Evolutionary conservation across 2,888 invertebrate genomes (phyloP).

Genomic region (Eilema griseolum): DNA sequence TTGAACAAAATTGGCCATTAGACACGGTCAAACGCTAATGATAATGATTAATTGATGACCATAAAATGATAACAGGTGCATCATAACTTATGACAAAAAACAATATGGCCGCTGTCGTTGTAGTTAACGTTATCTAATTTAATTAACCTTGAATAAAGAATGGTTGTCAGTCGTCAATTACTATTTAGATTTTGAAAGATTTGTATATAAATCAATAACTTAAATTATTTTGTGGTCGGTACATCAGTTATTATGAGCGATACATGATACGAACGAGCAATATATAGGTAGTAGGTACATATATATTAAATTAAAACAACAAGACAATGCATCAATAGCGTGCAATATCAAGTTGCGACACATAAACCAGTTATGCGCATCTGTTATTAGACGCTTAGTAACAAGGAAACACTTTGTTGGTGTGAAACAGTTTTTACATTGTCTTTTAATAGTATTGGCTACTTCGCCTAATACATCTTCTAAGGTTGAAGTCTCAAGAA

Average conservation of each 20-base stretch:
- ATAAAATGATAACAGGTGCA: slow-evolving; percentile 1
- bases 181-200: not conserved
- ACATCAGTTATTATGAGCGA: not conserved
- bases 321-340: not conserved
- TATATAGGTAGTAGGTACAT: not conserved
- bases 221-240: not conserved
- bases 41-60: not conserved
- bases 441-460: not conserved
- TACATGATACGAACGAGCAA: not conserved
- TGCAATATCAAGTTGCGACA: not conserved
- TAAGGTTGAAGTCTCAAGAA: not conserved
- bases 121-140: not conserved
- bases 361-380: not conserved
- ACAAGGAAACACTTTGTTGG: slow-evolving; percentile 8
- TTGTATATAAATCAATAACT: not conserved
- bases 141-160: not conserved
- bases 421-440: not conserved
- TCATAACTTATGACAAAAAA: not conserved
- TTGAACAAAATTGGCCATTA: not conserved
- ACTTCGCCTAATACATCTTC: not conserved
- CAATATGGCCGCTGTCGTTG: slow-evolving; percentile 1
- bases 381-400: slow-evolving; percentile 5
- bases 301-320: no score
- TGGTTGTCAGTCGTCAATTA: not conserved
- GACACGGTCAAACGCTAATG: not conserved